phyloP scores from a whole-genome alignment of 1,140 invertebrate species.

The Caerostris darwini region DNA sequence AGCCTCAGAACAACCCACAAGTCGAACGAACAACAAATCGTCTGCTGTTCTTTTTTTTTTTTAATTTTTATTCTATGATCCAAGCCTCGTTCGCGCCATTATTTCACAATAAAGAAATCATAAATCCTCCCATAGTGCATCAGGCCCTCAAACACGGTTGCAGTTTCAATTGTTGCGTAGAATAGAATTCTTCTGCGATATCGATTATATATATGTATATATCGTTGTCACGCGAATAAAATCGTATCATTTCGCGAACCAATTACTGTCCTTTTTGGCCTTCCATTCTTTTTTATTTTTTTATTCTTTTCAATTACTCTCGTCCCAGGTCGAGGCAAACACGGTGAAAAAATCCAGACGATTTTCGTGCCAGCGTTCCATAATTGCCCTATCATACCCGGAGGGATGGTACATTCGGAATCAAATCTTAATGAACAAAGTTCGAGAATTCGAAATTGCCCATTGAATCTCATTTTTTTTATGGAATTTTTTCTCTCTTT shows the following conservation, averaged over 20 bases:
- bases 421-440: constrained; percentile 17
- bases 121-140: constrained; percentile 20
- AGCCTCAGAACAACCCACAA: neutral
- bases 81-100: neutral
- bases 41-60: neutral
- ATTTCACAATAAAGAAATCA: constrained; percentile 36
- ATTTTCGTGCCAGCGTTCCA: constrained; percentile 2
- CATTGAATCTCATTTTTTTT: neutral
- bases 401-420: neutral
- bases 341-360: neutral
- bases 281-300: neutral
- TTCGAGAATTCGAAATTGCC: neutral
- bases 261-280: constrained; percentile 16
- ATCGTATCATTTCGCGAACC: constrained; percentile 50
- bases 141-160: constrained; percentile 1
- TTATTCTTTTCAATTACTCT: constrained; percentile 44
- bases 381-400: constrained; percentile 27
- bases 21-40: neutral
- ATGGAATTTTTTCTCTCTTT: neutral
- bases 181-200: constrained; percentile 33
- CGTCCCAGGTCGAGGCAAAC: neutral
- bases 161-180: constrained; percentile 2
- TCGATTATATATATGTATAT: constrained; percentile 7
- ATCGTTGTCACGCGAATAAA: constrained; percentile 5
- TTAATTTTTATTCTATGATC: neutral